These are phyloP conservation scores for Tinamus major DNA, from an alignment of 2,797 vertebrate species.

Conservation along the genomic window DNA sequence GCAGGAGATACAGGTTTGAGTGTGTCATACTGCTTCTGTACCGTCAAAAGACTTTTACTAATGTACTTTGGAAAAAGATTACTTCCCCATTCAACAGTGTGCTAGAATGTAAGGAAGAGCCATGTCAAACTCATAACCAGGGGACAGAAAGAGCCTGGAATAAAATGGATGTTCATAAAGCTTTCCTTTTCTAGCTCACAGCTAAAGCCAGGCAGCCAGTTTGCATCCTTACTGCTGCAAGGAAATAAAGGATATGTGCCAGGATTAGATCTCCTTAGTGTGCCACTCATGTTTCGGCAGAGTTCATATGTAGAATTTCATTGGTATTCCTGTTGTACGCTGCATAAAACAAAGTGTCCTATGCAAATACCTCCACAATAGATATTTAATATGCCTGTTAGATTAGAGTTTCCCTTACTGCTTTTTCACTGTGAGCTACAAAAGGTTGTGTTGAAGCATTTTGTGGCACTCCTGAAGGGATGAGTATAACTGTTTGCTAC, in stretches of 20 bases:
- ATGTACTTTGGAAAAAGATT: constrained; percentile 9
- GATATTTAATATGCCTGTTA: neutral
- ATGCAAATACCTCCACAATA: neutral
- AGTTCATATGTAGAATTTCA: neutral
- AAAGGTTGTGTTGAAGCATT: neutral
- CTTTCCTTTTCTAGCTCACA: neutral
- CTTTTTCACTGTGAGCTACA: neutral
- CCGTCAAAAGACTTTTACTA: constrained; percentile 32
- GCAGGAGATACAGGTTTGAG: neutral
- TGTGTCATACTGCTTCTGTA: neutral
- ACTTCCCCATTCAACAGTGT: neutral
- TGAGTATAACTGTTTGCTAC: neutral
- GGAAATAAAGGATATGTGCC: neutral
- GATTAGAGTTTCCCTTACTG: neutral
- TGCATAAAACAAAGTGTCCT: neutral
- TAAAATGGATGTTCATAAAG: neutral
- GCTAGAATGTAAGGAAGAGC: neutral
- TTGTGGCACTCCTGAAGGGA: neutral
- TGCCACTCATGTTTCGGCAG: neutral
- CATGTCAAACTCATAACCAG: neutral
- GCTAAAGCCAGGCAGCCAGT: neutral
- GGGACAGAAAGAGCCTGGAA: neutral
- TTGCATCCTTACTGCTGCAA: neutral
- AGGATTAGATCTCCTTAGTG: neutral
- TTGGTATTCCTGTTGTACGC: neutral